Base-by-base conservation (phyloP, 2,113 vertebrate genomes). In the Narcine bancroftii region DNA sequence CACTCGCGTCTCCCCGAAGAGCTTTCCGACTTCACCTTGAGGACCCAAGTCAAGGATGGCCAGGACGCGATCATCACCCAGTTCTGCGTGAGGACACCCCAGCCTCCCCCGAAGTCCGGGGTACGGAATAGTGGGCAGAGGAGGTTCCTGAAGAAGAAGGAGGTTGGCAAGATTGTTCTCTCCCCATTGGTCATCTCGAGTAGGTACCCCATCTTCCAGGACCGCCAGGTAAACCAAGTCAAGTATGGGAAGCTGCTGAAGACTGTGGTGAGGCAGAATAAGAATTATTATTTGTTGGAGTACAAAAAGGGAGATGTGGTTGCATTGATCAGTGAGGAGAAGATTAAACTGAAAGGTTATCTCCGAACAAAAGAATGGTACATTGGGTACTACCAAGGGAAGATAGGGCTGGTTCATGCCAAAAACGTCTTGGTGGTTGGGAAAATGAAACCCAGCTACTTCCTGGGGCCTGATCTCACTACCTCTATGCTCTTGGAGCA, bases 321-420 rank as follows among this genome's bases (percentile, higher is more conserved):
- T 0, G 97, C 97, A 4, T 95, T 99, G 92, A 94, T 99, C 89
- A 99, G 97, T 71, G 98, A 99, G 93, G 98, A 99, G 95, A 98
- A 97, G 94, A 96, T 99, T 93, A 96, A 96, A 92, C 95, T 99
- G 36, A 98, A 97, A 93, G 99, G 99, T 0, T 98, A 99, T 93
- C 94, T 99, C 92, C 98, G 99, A 98, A 99, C 97, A 76, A 99
- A 99, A 93, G 98, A 99, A 93, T 99, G 99, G 99, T 99, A 98
- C 93, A 97, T 98, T 6, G 98, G 97, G 92, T 99, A 97, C 95
- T 98, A 98, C 94, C 98, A 98, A 94, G 98, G 99, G 13, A 97
- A 95, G 92, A 94, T 98, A 10, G 99, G 98, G 26, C 96, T 99
- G 0, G 97, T 99, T 91, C 98, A 99, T 63, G 94, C 97, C 87